A percentile compares a stretch with the other conserved stretches of the same genome.
phyloP scores from a whole-genome alignment of 2,888 invertebrate species.

The Drosophila silvestris region DNA sequence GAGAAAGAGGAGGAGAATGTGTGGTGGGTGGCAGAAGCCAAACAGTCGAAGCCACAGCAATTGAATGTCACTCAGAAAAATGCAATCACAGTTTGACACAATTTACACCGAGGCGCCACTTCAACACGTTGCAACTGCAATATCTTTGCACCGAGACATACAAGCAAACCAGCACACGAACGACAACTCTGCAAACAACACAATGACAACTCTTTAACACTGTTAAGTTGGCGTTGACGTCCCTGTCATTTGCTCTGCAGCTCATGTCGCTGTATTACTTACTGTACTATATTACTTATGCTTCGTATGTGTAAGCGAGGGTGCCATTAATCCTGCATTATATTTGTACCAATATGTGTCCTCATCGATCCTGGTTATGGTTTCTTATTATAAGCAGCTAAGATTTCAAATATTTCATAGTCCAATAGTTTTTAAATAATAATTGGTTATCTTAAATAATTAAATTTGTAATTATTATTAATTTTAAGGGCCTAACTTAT shows the following conservation, averaged over 20 bases:
- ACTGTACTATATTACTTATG: background rate
- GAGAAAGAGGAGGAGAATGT: background rate
- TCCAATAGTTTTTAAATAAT: background rate
- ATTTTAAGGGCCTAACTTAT: no score
- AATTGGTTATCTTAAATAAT: background rate
- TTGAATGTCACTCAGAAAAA: slow-evolving; percentile 79
- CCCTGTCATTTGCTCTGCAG: slow-evolving; percentile 38
- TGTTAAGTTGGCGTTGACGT: slow-evolving; percentile 62
- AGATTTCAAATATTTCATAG: background rate
- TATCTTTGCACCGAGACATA: slow-evolving; percentile 66
- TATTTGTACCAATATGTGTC: slow-evolving; percentile 1
- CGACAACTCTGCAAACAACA: slow-evolving; percentile 77
- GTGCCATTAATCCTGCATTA: background rate
- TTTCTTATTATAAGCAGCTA: no score
- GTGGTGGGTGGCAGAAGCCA: slow-evolving; percentile 42
- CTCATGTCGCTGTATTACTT: slow-evolving; percentile 8
- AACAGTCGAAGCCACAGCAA: slow-evolving; percentile 64
- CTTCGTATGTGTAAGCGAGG: background rate
- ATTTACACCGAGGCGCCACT: slow-evolving; percentile 78
- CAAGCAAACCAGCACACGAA: slow-evolving; percentile 48
- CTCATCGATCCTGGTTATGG: background rate
- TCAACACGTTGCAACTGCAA: slow-evolving; percentile 81
- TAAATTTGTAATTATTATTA: background rate
- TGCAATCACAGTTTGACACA: slow-evolving; percentile 81
- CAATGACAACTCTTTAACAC: slow-evolving; percentile 80